phyloP scores from a whole-genome alignment of 2,797 vertebrate genomes.

The Microctenopoma stevenorrisi region DNA sequence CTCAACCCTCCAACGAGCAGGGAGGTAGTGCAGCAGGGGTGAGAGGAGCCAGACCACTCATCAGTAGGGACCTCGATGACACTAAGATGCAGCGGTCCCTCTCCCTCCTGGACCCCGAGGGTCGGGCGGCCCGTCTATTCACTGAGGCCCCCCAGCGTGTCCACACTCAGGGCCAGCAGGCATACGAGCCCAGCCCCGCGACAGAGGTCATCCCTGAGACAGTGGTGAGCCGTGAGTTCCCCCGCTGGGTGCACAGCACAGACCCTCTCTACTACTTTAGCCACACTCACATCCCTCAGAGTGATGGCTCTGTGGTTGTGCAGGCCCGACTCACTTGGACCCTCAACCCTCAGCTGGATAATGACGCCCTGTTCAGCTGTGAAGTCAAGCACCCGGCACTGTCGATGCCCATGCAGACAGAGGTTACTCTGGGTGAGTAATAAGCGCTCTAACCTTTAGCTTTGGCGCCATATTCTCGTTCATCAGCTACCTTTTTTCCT shows the following conservation, averaged over 20 bases:
- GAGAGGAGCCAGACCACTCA: constrained; percentile 85
- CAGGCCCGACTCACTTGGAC: constrained; percentile 96
- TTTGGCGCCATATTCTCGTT: constrained; percentile 15
- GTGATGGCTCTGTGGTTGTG: constrained; percentile 94
- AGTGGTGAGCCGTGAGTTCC: constrained; percentile 96
- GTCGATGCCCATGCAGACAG: constrained; percentile 98
- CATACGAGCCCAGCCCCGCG: constrained; percentile 82
- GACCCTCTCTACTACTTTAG: constrained; percentile 95
- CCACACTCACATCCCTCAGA: constrained; percentile 90
- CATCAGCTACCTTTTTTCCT: constrained; percentile 1
- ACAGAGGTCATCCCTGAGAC: constrained; percentile 94
- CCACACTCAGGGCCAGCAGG: constrained; percentile 81
- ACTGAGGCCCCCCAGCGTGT: constrained; percentile 81
- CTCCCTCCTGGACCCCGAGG: constrained; percentile 87
- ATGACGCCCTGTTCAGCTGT: constrained; percentile 97
- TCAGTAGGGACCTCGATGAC: constrained; percentile 93
- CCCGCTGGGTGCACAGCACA: constrained; percentile 93
- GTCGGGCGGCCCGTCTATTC: constrained; percentile 73
- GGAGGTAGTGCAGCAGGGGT: constrained; percentile 79
- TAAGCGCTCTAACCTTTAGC: constrained; percentile 1
- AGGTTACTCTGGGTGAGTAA: constrained; percentile 93
- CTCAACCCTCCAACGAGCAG: constrained; percentile 82
- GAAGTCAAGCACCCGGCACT: constrained; percentile 97
- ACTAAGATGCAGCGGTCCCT: constrained; percentile 94
- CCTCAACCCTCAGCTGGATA: constrained; percentile 98